Evolutionary conservation across 2,113 vertebrate genomes (phyloP).

Genomic region (Mormoops blainvillei): DNA sequence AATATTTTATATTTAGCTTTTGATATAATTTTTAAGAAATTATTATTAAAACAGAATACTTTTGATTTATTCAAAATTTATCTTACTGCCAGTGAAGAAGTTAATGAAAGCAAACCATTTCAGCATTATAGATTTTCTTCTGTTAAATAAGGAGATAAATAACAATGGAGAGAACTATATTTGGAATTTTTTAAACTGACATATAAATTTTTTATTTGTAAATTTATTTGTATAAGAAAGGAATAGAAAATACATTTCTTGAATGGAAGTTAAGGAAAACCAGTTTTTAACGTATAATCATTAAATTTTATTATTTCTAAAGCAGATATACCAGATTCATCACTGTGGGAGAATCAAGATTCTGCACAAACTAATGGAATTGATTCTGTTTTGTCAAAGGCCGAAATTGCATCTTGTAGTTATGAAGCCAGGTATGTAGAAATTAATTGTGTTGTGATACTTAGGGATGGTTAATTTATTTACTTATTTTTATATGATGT

Average conservation of each 20-base stretch:
- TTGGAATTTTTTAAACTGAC: neutral
- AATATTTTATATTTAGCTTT: slow-evolving; percentile 17
- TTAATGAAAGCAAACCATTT: slow-evolving; percentile 18
- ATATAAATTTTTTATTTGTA: neutral
- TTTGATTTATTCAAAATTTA: neutral
- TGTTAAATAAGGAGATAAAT: slow-evolving; percentile 53
- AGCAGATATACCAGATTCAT: slow-evolving; percentile 80
- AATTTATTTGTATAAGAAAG: slow-evolving; percentile 16
- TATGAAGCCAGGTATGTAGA: slow-evolving; percentile 94
- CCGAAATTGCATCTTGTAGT: slow-evolving; percentile 98
- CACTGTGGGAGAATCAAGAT: slow-evolving; percentile 81
- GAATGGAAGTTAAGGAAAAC: slow-evolving; percentile 41
- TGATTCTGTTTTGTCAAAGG: slow-evolving; percentile 89
- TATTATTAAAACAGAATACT: neutral
- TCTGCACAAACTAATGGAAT: slow-evolving; percentile 79
- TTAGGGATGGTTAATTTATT: neutral
- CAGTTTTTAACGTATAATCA: slow-evolving; percentile 25
- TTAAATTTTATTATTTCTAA: slow-evolving; percentile 71
- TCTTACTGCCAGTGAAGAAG: neutral
- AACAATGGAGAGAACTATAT: neutral
- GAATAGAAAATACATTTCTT: slow-evolving; percentile 50
- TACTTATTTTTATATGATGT: slow-evolving; percentile 3
- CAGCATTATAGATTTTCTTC: slow-evolving; percentile 19
- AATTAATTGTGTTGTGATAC: slow-evolving; percentile 32
- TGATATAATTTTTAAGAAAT: neutral